Percentiles rank a stretch among this genome's conserved stretches.
These are phyloP conservation scores for Esperia sulphurella DNA, from an alignment of 2,888 invertebrate genomes.

Conservation along the genomic window DNA sequence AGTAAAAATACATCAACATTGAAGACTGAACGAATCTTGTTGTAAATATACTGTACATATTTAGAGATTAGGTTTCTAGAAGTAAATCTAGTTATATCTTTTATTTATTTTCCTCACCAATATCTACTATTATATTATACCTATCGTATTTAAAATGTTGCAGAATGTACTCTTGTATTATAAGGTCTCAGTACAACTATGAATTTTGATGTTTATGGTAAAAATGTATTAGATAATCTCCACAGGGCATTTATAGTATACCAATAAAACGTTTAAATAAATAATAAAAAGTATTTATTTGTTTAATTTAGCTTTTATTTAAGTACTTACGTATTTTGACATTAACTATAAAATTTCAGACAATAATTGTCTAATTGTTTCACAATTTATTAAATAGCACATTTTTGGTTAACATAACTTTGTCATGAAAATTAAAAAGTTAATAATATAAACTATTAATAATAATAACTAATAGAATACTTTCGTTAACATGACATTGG, in stretches of 20 bases:
- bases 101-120: conserved; percentile 24
- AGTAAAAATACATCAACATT: conserved; percentile 7
- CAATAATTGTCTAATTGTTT: background rate
- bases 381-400: conserved; percentile 1
- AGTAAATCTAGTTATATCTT: conserved; percentile 1
- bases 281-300: conserved; percentile 21
- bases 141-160: conserved; percentile 43
- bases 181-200: background rate
- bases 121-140: conserved; percentile 9
- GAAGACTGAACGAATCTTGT: conserved; percentile 37
- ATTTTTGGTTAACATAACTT: background rate
- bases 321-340: background rate
- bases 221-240: too few species aligned
- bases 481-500: conserved; percentile 37
- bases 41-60: conserved; percentile 34
- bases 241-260: background rate
- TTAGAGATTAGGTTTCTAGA: conserved; percentile 7
- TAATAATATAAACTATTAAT: conserved; percentile 5
- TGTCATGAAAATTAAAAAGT: background rate
- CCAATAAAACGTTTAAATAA: conserved; percentile 24
- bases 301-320: conserved; percentile 31
- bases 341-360: background rate
- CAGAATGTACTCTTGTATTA: conserved; percentile 36
- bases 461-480: conserved; percentile 20
- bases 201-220: too few species aligned